Base-by-base conservation (phyloP, 2,797 vertebrate species). In the Syncerus caffer region DNA sequence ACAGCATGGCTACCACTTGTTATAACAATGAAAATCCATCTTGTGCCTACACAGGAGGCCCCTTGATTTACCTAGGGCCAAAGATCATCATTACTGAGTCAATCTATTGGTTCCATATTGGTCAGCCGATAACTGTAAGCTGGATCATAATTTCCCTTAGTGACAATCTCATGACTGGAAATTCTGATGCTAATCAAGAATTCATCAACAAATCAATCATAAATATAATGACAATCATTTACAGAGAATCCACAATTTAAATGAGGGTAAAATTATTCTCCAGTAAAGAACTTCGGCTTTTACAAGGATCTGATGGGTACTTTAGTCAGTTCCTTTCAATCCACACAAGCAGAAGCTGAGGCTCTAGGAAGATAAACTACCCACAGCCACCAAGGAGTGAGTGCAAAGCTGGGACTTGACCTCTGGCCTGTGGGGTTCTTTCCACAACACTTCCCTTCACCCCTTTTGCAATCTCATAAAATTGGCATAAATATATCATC, bases 121-220 rank as follows among this genome's bases (percentile, higher is more conserved):
- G n/a, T 34, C 12, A 95, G 27, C 55, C 34, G 7, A 82, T 51
- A 51, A 76, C 45, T 64, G 14, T 34, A 71, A 51, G 90, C 53
- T 55, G 78, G 76, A 76, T 78, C 79, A 67, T 55, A 67, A 76
- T 42, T 79, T 85, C 76, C 85, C 67, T 93, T 83, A 80, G 92
- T 58, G 96, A 96, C 80, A 89, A 42, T 50, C 57, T 92, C 47
- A 2, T 85, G 84, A 85, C 34, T 51, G 27, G 74, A 60, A 94
- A 23, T 89, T 96, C 29, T 71, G 4, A 19, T 93, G 50, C 82
- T 89, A 31, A 67, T 95, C 71, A 79, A 74, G 84, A 96, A 93
- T 53, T 96, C 78, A 94, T 60, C 47, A 88, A n/a, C 67, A 80
- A 82, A 88, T 87, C 80, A 71, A 71, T 94, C 90, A 93, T 27